Percentiles rank a stretch among this genome's conserved stretches.
Evolutionary conservation across 2,797 vertebrate genomes (phyloP).

Genomic region (Pipistrellus pipistrellus): DNA sequence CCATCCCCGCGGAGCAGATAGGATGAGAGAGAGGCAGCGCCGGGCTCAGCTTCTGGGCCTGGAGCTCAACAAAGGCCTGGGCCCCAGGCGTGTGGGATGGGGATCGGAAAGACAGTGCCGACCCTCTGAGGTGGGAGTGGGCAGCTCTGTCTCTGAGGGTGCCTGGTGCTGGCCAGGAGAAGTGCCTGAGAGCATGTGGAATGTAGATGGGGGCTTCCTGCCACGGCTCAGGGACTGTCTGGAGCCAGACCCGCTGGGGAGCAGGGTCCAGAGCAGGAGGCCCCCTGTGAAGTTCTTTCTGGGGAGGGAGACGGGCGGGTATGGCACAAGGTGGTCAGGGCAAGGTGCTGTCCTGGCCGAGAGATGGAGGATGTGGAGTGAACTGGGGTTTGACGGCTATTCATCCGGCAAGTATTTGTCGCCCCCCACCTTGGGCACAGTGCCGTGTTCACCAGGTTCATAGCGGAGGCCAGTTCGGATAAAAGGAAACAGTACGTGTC

Average conservation of each 20-base stretch:
- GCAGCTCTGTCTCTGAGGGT: background rate
- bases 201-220: background rate
- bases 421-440: background rate
- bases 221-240: background rate
- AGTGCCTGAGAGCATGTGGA: background rate
- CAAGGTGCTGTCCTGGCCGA: background rate
- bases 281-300: background rate
- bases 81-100: background rate
- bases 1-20: background rate
- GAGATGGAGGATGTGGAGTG: background rate
- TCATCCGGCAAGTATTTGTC: background rate
- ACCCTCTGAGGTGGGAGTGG: background rate
- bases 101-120: background rate
- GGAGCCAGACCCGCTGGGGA: background rate
- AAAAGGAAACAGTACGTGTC: background rate
- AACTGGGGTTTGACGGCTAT: background rate
- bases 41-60: background rate
- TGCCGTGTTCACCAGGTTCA: slow-evolving; percentile 17
- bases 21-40: background rate
- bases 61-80: background rate
- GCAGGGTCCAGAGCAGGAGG: background rate
- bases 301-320: background rate
- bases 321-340: background rate
- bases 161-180: background rate
- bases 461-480: background rate